phyloP scores from a whole-genome alignment of 2,797 vertebrate genomes.

The Malurus leucopterus region DNA sequence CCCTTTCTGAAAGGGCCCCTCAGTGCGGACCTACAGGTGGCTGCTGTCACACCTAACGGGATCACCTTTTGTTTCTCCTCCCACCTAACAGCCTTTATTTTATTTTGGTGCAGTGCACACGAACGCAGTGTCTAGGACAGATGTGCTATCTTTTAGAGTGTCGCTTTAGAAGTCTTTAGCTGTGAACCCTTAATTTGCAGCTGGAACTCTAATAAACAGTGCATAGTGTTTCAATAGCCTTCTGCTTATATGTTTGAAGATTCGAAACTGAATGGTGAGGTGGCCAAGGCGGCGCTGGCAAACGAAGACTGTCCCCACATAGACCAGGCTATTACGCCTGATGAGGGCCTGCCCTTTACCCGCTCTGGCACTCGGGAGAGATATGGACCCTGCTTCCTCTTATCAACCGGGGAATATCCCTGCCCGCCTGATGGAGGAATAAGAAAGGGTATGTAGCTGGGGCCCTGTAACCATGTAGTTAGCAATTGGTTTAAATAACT shows the following conservation, averaged over 20 bases:
- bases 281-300: slow-evolving; percentile 96
- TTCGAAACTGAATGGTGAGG: slow-evolving; percentile 98
- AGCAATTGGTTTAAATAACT: slow-evolving; percentile 18
- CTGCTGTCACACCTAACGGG: slow-evolving; percentile 27
- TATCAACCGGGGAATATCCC: slow-evolving; percentile 95
- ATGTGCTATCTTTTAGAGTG: slow-evolving; percentile 55
- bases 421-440: slow-evolving; percentile 96
- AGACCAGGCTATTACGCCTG: slow-evolving; percentile 98
- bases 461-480: slow-evolving; percentile 56
- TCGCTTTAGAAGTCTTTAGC: slow-evolving; percentile 47
- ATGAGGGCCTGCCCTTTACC: slow-evolving; percentile 95
- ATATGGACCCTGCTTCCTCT: slow-evolving; percentile 98
- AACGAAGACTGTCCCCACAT: slow-evolving; percentile 99
- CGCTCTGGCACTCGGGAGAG: slow-evolving; percentile 88
- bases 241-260: slow-evolving; percentile 93
- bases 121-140: slow-evolving; percentile 49
- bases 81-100: slow-evolving; percentile 46
- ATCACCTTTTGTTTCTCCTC: slow-evolving; percentile 40
- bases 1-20: slow-evolving; percentile 48
- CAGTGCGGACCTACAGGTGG: slow-evolving; percentile 19
- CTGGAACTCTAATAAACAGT: slow-evolving; percentile 69
- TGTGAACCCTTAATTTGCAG: slow-evolving; percentile 60
- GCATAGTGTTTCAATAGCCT: slow-evolving; percentile 84
- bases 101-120: slow-evolving; percentile 34
- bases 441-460: slow-evolving; percentile 98